Conservation (phyloP, 2,797 vertebrate species). For the Melanotaenia parkinsoni region DNA sequence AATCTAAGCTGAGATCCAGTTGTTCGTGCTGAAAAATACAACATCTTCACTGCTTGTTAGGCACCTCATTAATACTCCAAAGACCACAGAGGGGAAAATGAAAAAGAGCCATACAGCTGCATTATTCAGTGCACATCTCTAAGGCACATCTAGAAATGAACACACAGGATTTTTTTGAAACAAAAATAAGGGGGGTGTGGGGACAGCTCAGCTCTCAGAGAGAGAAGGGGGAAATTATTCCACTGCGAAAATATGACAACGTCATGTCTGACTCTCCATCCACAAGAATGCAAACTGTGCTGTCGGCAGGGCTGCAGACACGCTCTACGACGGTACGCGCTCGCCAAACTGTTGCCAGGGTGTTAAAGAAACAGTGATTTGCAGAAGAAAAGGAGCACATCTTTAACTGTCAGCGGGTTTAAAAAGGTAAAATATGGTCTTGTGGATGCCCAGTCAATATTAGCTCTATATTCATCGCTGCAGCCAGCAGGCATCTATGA, state of each 20-base stretch:
- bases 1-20: conserved; percentile 17
- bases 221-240: conserved; percentile 55
- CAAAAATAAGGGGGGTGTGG: not conserved
- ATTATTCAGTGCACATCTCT: not conserved
- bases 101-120: not conserved
- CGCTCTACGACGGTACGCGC: conserved; percentile 25
- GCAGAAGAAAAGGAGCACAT: conserved; percentile 1
- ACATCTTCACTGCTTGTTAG: conserved; percentile 17
- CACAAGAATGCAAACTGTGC: conserved; percentile 68
- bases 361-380: conserved; percentile 52
- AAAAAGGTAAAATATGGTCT: conserved; percentile 23
- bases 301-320: conserved; percentile 29
- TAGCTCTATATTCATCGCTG: conserved; percentile 23
- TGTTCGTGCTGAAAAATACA: conserved; percentile 11
- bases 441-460: conserved; percentile 47
- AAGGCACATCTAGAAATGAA: conserved; percentile 4
- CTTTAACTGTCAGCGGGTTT: conserved; percentile 25
- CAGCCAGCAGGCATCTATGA: not conserved
- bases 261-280: conserved; percentile 68
- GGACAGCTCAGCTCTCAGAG: conserved; percentile 7
- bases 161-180: not conserved
- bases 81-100: not conserved
- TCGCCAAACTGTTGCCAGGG: conserved; percentile 56
- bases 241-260: conserved; percentile 63
- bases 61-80: conserved; percentile 46